A percentile compares a stretch with the other conserved stretches of the same genome.
phyloP scores from a whole-genome alignment of 2,797 vertebrate genomes.

The Telmatherina bonti region DNA sequence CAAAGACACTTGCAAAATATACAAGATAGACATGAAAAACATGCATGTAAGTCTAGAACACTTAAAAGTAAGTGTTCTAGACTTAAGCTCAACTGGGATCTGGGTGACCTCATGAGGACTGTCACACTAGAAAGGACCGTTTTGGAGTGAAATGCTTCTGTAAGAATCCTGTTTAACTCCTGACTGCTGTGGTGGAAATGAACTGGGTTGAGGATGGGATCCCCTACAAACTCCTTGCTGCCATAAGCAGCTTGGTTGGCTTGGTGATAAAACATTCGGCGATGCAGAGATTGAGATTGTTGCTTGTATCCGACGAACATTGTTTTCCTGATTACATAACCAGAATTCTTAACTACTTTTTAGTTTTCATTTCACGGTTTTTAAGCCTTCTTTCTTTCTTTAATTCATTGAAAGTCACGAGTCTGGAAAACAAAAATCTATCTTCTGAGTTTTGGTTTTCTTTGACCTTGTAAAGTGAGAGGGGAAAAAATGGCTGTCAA shows the following conservation, averaged over 20 bases:
- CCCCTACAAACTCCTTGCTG: background rate
- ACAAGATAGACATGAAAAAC: background rate
- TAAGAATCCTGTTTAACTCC: too few relatives aligned
- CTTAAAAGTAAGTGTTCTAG: background rate
- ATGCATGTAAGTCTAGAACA: too few relatives aligned
- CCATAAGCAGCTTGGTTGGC: background rate
- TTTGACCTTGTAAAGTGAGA: slow-evolving; percentile 14
- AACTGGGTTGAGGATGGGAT: too few relatives aligned
- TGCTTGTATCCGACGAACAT: too few relatives aligned
- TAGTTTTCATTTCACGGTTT: background rate
- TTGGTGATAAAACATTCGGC: background rate
- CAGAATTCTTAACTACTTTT: background rate
- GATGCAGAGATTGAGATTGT: background rate
- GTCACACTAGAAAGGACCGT: too few relatives aligned
- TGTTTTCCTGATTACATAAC: background rate
- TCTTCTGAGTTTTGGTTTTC: background rate
- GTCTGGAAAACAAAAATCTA: slow-evolving; percentile 13
- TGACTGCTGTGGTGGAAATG: too few relatives aligned
- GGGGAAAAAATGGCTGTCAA: background rate
- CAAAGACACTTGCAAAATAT: background rate
- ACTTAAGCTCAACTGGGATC: too few relatives aligned
- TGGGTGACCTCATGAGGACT: too few relatives aligned
- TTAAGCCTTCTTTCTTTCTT: background rate
- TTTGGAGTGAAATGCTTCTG: too few relatives aligned
- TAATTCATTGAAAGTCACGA: slow-evolving; percentile 15